Base-by-base conservation (phyloP, 2,888 invertebrate species). In the Antheraea yamamai region DNA sequence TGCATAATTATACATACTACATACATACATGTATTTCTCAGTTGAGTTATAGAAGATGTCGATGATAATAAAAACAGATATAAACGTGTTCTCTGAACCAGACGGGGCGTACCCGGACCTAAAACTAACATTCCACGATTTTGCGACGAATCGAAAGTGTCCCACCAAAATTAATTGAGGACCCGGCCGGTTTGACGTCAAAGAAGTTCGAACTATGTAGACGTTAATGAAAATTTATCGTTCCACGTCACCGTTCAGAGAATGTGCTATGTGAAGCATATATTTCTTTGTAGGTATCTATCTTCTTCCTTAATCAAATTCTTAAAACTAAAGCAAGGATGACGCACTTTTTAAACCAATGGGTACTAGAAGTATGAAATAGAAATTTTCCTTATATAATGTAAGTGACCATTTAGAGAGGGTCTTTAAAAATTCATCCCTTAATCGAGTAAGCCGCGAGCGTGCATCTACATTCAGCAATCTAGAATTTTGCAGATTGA, bases 111-210 rank as follows among this genome's bases (percentile, higher is more conserved):
- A 72, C 47, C 75, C 72, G 47, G 73, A 74, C 70, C 72, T 74
- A 26, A 39, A 18, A 20, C 39, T 51, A 73, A 78, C 83, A 87
- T 89, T 85, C 88, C 86, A 72, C 72, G 78, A 78, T 78, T 81
- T 58, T 55, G 80, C 87, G 84, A 87, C 89, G 88, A 89, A 91
- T 89, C 86, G 84, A 85, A 85, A 84, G 83, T 83, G 84, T 82
- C 80, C 83, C 80, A 79, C 79, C 81, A 76, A 85, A 85, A 88
- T 87, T 89, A 90, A 90, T 89, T 87, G 87, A 84, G 78, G 79
- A 39, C 35, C 35, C 35, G 35, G 78, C 81, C 84, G 81, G 83
- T 86, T 88, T 87, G 86, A 87, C 84, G 84, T 82, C 81, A 81
- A 83, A 84, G 88, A 81, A 77, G 82, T 79, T 81, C 77, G 73